Percentiles rank a stretch among this genome's conserved stretches.
phyloP scores from a whole-genome alignment of 2,888 invertebrate species.

The Acrobasis repandana region DNA sequence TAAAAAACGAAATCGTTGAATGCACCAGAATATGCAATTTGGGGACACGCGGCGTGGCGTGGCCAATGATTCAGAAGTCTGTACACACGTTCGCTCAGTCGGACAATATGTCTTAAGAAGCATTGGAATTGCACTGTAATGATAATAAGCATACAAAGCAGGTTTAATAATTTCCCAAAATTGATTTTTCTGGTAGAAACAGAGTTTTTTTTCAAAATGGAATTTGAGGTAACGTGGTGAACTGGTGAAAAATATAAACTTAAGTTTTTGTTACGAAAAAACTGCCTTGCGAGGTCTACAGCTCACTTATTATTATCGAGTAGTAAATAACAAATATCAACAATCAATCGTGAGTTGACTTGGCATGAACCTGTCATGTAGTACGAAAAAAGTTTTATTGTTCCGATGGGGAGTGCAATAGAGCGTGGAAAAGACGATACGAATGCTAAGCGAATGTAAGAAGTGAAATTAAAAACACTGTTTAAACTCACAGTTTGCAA shows the following conservation, averaged over 20 bases:
- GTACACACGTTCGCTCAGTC: background rate
- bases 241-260: no score
- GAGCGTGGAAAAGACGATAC: constrained; percentile 3
- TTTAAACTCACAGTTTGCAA: background rate
- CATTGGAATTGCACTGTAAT: no score
- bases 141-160: no score
- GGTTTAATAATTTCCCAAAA: no score
- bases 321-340: constrained; percentile 1
- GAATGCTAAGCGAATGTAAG: constrained; percentile 11
- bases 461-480: background rate
- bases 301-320: no score
- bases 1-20: constrained; percentile 32
- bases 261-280: no score
- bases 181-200: no score
- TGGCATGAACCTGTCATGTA: constrained; percentile 10
- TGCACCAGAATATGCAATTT: constrained; percentile 34
- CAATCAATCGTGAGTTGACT: constrained; percentile 16
- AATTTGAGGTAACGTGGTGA: no score
- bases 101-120: constrained; percentile 6
- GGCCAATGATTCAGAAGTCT: background rate
- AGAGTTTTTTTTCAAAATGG: no score
- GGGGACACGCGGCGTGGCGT: constrained; percentile 6
- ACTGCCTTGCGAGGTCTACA: no score
- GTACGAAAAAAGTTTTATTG: background rate
- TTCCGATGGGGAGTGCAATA: constrained; percentile 4